Evolutionary conservation across 2,888 invertebrate genomes (phyloP), one percentile per base, ranked within the genome.

Genomic region (Candidula unifasciata): DNA sequence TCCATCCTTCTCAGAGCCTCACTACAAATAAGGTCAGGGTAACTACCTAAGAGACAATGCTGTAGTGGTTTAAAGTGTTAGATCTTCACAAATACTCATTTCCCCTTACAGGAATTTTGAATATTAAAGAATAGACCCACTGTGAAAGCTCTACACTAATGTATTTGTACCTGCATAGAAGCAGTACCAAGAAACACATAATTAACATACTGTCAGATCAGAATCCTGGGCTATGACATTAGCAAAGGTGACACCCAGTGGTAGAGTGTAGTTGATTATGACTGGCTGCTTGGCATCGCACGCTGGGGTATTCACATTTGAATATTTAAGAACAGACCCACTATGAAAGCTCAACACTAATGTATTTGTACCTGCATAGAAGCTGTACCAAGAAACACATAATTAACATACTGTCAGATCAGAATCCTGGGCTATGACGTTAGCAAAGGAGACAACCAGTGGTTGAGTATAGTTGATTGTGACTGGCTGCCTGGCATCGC

Each of bases 381-480:
- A 54, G 18, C 10, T 54, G 57, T 54, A 18, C 57, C 57, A 54
- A 16, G 13, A 16, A 18, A 18, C 57, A 54, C 18, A 54, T 16
- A 18, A 18, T 16, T 76, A 37, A 27, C 54, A 24, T 37, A 76
- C 76, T 27, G 27, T 5, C 30, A 35, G 18, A 64, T 86, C 86
- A 33, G 24, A 44, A 77, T 86, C 86, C 3, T 71, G 83, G 30
- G 86, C 86, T 68, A 44, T 80, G 71, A 85, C 27, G 64, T n/a
- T 27, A 35, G 69, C 84, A 37, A 86, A 27, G 27, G 33, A 21
- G 30, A 30, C 33, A 18, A 84, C 85, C 21, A 80, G 69, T 18
- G 78, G 21, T 13, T 74, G 71, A 21, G 60, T 83, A 76, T 64
- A 85, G 54, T 82, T 44, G 27, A 86, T 80, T 52, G n/a, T 76